Percentiles rank a stretch among this genome's conserved stretches.
These are phyloP conservation scores for Eulemur macaco DNA, from an alignment of 2,113 vertebrate genomes.

Conservation along the genomic window DNA sequence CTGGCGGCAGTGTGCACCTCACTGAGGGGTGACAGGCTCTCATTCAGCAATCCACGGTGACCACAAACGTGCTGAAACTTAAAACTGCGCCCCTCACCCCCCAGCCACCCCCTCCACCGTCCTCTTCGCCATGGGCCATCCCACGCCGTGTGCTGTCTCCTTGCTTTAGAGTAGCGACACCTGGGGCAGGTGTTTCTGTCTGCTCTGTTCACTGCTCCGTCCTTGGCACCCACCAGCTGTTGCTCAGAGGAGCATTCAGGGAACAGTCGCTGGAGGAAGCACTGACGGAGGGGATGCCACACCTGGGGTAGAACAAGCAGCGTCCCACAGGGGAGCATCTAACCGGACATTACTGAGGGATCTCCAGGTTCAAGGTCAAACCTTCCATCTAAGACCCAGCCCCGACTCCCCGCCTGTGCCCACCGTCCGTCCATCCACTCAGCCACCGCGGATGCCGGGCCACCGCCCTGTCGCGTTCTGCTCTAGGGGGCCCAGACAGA, in stretches of 20 bases:
- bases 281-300: not conserved
- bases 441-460: not conserved
- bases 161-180: not conserved
- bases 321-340: accelerated
- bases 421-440: accelerated
- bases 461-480: not conserved
- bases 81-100: no score
- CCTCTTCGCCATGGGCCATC: not conserved
- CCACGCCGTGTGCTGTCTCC: not conserved
- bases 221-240: not conserved
- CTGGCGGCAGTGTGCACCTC: no score
- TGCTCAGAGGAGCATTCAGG: not conserved
- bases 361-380: not conserved
- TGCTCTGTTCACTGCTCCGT: not conserved
- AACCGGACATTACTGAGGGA: no score
- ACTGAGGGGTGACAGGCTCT: no score
- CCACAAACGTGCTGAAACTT: not conserved
- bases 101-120: not conserved
- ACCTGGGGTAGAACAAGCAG: not conserved
- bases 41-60: not conserved
- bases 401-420: no score
- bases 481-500: not conserved
- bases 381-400: not conserved
- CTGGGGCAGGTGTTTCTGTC: not conserved
- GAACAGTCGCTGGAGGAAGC: not conserved